A percentile compares a stretch with the other conserved stretches of the same genome.
Conservation (phyloP, 2,113 vertebrate species). For the Psammodynastes pulverulentus region DNA sequence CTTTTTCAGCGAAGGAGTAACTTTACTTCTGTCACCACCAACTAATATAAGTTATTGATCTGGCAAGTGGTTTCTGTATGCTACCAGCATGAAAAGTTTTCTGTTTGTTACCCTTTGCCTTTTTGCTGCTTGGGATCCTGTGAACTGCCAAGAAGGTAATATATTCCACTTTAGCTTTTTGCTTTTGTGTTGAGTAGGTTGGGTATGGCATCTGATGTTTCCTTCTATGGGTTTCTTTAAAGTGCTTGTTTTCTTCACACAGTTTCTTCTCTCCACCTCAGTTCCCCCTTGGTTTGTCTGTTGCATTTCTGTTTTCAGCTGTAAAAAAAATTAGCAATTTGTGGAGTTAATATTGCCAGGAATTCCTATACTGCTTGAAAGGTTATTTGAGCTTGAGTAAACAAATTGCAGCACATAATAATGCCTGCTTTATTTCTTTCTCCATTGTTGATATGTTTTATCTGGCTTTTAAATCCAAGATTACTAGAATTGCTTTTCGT, state of each 20-base stretch:
- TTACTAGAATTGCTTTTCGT: background rate
- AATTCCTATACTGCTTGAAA: background rate
- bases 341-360: too few relatives aligned
- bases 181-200: background rate
- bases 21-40: background rate
- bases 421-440: background rate
- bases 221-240: background rate
- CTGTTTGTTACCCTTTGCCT: slow-evolving; percentile 34
- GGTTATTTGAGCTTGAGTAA: background rate
- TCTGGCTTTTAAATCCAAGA: background rate
- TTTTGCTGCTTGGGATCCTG: slow-evolving; percentile 29
- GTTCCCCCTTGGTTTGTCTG: background rate
- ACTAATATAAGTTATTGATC: background rate
- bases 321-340: background rate
- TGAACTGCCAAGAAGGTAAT: slow-evolving; percentile 70
- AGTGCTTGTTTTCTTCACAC: background rate
- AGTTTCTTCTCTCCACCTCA: background rate
- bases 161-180: background rate
- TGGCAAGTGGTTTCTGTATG: background rate
- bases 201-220: background rate
- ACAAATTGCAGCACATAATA: background rate
- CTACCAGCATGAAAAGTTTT: slow-evolving; percentile 54
- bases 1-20: background rate
- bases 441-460: background rate
- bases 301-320: background rate